These are phyloP conservation scores for Callipepla californica DNA, from an alignment of 2,113 vertebrate species.

Conservation along the genomic window DNA sequence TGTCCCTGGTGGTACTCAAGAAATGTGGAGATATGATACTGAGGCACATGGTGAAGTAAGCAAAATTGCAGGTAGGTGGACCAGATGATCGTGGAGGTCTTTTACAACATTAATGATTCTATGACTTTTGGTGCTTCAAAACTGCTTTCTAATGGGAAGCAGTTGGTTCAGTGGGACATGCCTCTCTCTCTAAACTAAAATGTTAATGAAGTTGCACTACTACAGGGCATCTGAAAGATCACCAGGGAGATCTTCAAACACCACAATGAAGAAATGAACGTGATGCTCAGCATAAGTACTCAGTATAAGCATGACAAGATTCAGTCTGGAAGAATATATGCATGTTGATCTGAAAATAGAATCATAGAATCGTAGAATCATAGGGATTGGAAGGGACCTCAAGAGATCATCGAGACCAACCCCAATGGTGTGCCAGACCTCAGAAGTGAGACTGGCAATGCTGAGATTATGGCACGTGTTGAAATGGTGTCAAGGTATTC, in stretches of 20 bases:
- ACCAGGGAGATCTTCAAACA: slow-evolving; percentile 77
- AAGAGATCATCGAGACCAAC: too few relatives aligned
- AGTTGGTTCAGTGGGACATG: background rate
- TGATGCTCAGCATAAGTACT: slow-evolving; percentile 81
- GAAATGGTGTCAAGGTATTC: slow-evolving; percentile 76
- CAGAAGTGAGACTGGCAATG: slow-evolving; percentile 79
- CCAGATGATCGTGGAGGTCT: too few relatives aligned
- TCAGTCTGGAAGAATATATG: slow-evolving; percentile 82
- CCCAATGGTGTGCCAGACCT: background rate
- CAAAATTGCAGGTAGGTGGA: too few relatives aligned
- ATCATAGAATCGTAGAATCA: too few relatives aligned
- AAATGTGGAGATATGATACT: too few relatives aligned
- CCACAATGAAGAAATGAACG: slow-evolving; percentile 84
- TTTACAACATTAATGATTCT: too few relatives aligned
- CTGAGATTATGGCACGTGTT: slow-evolving; percentile 77
- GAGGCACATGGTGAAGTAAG: too few relatives aligned
- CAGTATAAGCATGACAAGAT: slow-evolving; percentile 70
- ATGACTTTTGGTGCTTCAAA: background rate
- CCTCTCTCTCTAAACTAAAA: background rate
- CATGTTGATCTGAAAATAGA: slow-evolving; percentile 8
- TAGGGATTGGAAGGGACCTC: too few relatives aligned
- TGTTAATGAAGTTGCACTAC: background rate
- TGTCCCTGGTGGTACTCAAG: too few relatives aligned
- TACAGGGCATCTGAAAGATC: background rate
- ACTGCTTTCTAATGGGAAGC: background rate